Evolutionary conservation across 2,797 vertebrate species (phyloP).

Genomic region (Gallinago nigripennis): DNA sequence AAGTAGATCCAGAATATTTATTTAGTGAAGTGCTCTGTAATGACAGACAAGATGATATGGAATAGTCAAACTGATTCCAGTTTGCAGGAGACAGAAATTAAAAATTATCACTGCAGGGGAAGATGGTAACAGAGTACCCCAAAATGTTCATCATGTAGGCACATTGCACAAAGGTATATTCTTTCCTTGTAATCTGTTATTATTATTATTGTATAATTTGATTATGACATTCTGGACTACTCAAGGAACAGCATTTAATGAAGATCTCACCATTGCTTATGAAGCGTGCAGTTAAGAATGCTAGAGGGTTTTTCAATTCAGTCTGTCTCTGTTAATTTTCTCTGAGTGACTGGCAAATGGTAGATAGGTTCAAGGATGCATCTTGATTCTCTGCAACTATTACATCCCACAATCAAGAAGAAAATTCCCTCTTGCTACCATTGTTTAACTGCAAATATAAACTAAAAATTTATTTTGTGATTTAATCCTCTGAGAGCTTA

Average conservation of each 20-base stretch:
- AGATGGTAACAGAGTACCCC: background rate
- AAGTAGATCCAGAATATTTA: background rate
- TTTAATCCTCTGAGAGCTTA: background rate
- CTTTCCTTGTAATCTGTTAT: background rate
- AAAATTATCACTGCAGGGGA: background rate
- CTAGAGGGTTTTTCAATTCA: background rate
- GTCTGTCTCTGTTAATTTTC: background rate
- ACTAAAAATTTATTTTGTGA: accelerated
- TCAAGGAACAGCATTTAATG: background rate
- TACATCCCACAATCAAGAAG: background rate
- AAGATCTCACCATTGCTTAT: background rate
- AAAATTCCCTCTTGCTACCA: background rate
- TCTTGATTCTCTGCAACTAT: background rate
- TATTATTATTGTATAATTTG: background rate
- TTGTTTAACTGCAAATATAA: background rate
- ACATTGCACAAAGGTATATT: background rate
- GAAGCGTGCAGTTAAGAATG: background rate
- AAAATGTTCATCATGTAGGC: background rate
- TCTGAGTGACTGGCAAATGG: background rate
- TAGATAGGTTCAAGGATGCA: background rate
- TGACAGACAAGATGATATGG: background rate
- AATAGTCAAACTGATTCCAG: background rate
- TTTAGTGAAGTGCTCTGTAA: background rate
- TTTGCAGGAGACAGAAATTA: background rate
- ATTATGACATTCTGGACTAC: background rate